Base-by-base conservation (phyloP, 1,140 invertebrate genomes). In the Sinonovacula constricta region DNA sequence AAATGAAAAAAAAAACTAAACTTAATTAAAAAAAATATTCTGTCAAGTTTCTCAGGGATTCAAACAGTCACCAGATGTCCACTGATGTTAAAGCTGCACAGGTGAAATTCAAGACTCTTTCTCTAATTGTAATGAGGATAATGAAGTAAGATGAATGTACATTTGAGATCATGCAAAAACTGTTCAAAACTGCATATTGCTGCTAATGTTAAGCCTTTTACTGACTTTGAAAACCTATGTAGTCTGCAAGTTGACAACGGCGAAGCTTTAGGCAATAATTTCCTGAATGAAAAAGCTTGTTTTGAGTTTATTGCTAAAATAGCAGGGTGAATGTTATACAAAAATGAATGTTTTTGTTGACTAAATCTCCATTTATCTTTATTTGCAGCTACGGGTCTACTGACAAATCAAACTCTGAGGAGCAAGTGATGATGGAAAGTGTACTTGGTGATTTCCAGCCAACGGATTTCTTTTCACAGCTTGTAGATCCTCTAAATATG, bases 361-460 rank as follows among this genome's bases (percentile, higher is more conserved):
- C 31, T 65, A 10, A 34, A 36, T 14, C 14, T n/a, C n/a, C n/a
- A n/a, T n/a, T n/a, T n/a, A n/a, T n/a, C n/a, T n/a, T n/a, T n/a
- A n/a, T n/a, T n/a, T n/a, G n/a, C n/a, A n/a, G n/a, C n/a, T n/a
- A n/a, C n/a, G n/a, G n/a, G n/a, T n/a, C n/a, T n/a, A n/a, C n/a
- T n/a, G n/a, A n/a, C n/a, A n/a, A n/a, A n/a, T n/a, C n/a, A n/a
- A n/a, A n/a, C n/a, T 34, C 30, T 36, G 62, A 65, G 62, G 39
- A 65, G 26, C 4, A 5, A 34, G 34, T 36, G n/a, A 5, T 34
- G 22, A 33, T 34, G 1, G 28, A 34, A 15, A 34, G 26, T 28
- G 60, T 63, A 10, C 60, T 63, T 30, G 31, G 33, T 63, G 31
- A 63, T 31, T 63, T 63, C 28, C 22, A 63, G 4, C 60, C 60